These are phyloP conservation scores for Ctenodactylus gundi DNA, from an alignment of 2,113 vertebrate species.

Conservation along the genomic window DNA sequence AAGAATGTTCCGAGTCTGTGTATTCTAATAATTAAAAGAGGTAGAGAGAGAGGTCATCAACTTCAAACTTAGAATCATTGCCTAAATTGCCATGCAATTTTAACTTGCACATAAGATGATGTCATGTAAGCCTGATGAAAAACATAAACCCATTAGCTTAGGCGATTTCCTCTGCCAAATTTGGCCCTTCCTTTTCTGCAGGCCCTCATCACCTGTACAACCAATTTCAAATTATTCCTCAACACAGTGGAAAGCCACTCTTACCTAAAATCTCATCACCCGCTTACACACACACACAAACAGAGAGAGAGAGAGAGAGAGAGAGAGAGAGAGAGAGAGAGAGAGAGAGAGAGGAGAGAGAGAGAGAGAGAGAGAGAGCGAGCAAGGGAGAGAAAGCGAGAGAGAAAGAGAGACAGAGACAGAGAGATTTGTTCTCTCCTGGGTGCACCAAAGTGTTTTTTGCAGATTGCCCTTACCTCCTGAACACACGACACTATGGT, in stretches of 20 bases:
- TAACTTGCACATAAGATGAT: slow-evolving; percentile 13
- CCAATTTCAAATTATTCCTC: slow-evolving; percentile 2
- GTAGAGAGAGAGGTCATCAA: not conserved
- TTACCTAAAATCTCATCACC: not conserved
- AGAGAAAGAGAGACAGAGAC: too few relatives aligned
- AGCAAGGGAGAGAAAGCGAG: too few relatives aligned
- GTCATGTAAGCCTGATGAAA: not conserved
- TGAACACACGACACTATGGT: slow-evolving; percentile 37
- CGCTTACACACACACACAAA: not conserved
- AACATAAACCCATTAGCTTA: not conserved
- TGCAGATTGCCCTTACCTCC: slow-evolving; percentile 17
- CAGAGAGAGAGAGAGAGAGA: not conserved
- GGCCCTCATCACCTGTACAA: not conserved
- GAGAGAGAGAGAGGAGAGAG: too few relatives aligned
- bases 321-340: not conserved
- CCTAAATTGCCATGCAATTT: not conserved
- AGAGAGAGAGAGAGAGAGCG: too few relatives aligned
- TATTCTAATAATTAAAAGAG: not conserved
- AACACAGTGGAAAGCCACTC: not conserved
- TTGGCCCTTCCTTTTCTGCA: not conserved
- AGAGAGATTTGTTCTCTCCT: not conserved
- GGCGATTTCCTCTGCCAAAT: slow-evolving; percentile 3
- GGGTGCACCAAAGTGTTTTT: not conserved
- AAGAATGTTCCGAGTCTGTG: not conserved
- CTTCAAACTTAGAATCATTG: slow-evolving; percentile 17